phyloP scores from a whole-genome alignment of 2,113 vertebrate genomes.

The Emydocephalus ijimae region DNA sequence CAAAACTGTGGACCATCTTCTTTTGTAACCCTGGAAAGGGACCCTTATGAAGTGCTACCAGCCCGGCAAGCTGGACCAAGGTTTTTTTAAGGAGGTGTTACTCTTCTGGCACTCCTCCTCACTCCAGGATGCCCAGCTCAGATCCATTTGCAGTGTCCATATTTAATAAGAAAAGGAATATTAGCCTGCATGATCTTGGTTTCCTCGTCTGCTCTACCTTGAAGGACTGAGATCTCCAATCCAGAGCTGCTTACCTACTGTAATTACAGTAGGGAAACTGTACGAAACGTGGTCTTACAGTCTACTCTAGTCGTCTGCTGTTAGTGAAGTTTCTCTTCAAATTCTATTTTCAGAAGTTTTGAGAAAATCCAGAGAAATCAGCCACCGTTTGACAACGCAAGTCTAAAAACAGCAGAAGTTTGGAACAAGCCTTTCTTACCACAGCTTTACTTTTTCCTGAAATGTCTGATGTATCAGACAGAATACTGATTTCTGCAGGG shows the following conservation, averaged over 20 bases:
- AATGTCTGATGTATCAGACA: background rate
- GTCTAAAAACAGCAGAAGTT: background rate
- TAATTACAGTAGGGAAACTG: too few relatives aligned
- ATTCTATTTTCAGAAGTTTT: background rate
- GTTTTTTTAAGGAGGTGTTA: too few relatives aligned
- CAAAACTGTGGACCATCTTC: too few relatives aligned
- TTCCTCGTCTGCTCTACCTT: background rate
- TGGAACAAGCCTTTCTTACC: background rate
- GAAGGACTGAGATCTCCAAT: background rate
- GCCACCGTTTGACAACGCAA: background rate
- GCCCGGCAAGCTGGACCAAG: too few relatives aligned
- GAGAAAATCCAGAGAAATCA: background rate
- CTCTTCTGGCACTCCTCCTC: too few relatives aligned
- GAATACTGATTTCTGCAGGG: background rate
- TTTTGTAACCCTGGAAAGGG: too few relatives aligned
- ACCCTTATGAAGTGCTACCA: too few relatives aligned
- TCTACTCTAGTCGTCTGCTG: background rate
- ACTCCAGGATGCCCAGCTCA: too few relatives aligned
- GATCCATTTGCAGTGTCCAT: too few relatives aligned
- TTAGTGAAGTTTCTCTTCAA: background rate
- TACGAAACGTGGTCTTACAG: background rate
- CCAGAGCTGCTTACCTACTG: background rate
- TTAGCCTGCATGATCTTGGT: background rate
- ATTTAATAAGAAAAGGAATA: background rate
- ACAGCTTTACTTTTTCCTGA: background rate